These are phyloP conservation scores for Ellobius talpinus DNA, from an alignment of 2,113 vertebrate species.

Conservation along the genomic window DNA sequence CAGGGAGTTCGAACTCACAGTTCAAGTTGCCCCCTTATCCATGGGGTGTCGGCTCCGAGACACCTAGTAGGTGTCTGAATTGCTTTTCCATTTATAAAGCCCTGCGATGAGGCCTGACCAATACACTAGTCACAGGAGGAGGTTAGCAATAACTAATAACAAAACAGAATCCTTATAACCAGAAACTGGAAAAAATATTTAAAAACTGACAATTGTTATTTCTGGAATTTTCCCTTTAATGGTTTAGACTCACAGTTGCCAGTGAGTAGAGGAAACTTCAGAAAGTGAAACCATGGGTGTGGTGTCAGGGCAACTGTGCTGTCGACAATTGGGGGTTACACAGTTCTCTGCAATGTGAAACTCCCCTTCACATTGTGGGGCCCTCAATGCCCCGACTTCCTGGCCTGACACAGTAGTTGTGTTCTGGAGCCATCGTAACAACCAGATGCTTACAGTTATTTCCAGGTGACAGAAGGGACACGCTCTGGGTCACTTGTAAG, in stretches of 20 bases:
- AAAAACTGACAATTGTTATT: background rate
- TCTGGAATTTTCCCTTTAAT: background rate
- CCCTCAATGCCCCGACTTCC: background rate
- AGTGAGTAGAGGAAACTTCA: background rate
- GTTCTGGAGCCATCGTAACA: background rate
- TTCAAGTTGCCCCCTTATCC: background rate
- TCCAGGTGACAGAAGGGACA: background rate
- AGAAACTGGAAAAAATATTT: background rate
- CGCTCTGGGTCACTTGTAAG: background rate
- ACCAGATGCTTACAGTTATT: conserved; percentile 1
- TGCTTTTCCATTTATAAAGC: background rate
- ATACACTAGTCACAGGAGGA: background rate
- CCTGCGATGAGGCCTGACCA: background rate
- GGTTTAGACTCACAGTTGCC: background rate
- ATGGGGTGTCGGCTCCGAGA: background rate
- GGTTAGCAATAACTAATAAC: background rate
- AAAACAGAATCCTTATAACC: background rate
- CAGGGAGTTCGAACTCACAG: background rate
- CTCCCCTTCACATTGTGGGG: background rate
- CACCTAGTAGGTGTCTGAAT: background rate
- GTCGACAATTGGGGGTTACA: background rate
- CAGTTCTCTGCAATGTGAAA: background rate
- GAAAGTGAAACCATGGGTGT: background rate
- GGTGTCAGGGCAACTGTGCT: background rate
- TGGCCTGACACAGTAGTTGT: background rate